These are phyloP conservation scores for Stenodema calcarata DNA, from an alignment of 2,888 invertebrate species.

Conservation along the genomic window DNA sequence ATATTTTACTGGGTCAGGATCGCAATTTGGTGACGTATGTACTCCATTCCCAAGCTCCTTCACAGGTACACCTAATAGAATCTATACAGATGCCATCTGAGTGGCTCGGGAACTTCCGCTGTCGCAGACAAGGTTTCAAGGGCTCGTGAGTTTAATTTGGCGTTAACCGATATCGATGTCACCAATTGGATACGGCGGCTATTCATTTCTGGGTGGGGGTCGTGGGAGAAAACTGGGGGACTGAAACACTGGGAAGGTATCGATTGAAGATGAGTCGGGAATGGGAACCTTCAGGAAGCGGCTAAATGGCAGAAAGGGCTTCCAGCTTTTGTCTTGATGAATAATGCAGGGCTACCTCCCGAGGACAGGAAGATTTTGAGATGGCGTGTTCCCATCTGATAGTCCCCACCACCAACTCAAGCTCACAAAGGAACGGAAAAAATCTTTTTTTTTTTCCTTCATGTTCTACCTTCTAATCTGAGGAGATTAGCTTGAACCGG, in stretches of 20 bases:
- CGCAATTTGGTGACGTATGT: no score
- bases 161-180: not conserved
- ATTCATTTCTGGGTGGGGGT: not conserved
- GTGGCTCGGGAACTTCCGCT: no score
- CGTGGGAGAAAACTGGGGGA: not conserved
- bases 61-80: no score
- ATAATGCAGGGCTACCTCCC: conserved; percentile 37
- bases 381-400: conserved; percentile 30
- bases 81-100: no score
- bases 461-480: conserved; percentile 26
- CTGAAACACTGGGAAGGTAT: conserved; percentile 11
- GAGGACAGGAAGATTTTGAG: conserved; percentile 8
- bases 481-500: conserved; percentile 23
- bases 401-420: not conserved
- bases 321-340: conserved; percentile 43
- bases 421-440: not conserved
- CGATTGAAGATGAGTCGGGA: conserved; percentile 33
- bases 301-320: conserved; percentile 44
- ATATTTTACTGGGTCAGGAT: no score
- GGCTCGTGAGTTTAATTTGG: no score
- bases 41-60: no score
- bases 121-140: no score
- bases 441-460: not conserved
- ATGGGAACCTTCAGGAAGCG: conserved; percentile 19
- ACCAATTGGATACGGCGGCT: not conserved